These are phyloP conservation scores for Drosophila prolongata DNA, from an alignment of 2,888 invertebrate genomes.

Conservation along the genomic window DNA sequence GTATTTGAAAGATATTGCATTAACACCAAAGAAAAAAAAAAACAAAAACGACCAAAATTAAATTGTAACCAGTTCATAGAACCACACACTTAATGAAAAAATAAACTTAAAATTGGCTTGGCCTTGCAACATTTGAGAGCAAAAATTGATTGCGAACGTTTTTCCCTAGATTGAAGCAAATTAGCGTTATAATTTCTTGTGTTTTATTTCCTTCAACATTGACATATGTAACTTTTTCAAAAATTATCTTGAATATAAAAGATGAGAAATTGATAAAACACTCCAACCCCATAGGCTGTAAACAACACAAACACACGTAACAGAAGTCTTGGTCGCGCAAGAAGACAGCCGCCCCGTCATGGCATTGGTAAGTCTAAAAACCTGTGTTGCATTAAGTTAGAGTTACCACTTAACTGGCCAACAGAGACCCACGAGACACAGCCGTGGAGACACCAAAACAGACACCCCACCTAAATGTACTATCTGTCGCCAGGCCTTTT, in stretches of 20 bases:
- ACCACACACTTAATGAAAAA: background rate
- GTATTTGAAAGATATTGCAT: slow-evolving; percentile 18
- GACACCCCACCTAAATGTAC: slow-evolving; percentile 2
- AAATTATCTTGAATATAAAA: slow-evolving; percentile 42
- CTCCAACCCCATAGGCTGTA: slow-evolving; percentile 84
- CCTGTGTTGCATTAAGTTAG: slow-evolving; percentile 21
- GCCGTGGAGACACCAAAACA: slow-evolving; percentile 10
- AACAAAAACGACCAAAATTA: slow-evolving; percentile 1
- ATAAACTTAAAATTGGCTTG: slow-evolving; percentile 17
- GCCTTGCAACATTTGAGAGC: slow-evolving; percentile 37
- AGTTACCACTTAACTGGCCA: slow-evolving; percentile 5
- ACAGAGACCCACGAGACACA: slow-evolving; percentile 4
- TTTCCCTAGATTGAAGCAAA: slow-evolving; percentile 33
- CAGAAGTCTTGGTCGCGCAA: slow-evolving; percentile 85
- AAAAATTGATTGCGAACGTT: slow-evolving; percentile 38
- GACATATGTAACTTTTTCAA: slow-evolving; percentile 28
- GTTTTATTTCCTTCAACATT: slow-evolving; percentile 29
- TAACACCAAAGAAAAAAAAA: slow-evolving; percentile 13
- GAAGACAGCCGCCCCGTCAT: slow-evolving; percentile 85
- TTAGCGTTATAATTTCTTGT: slow-evolving; percentile 24
- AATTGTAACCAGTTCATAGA: slow-evolving; percentile 18
- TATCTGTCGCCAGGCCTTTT: slow-evolving; percentile 6
- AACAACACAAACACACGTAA: slow-evolving; percentile 85
- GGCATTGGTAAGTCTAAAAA: slow-evolving; percentile 84
- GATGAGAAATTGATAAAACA: slow-evolving; percentile 66